Conservation (phyloP, 2,888 invertebrate genomes). For the Lordiphosa fenestrarum region DNA sequence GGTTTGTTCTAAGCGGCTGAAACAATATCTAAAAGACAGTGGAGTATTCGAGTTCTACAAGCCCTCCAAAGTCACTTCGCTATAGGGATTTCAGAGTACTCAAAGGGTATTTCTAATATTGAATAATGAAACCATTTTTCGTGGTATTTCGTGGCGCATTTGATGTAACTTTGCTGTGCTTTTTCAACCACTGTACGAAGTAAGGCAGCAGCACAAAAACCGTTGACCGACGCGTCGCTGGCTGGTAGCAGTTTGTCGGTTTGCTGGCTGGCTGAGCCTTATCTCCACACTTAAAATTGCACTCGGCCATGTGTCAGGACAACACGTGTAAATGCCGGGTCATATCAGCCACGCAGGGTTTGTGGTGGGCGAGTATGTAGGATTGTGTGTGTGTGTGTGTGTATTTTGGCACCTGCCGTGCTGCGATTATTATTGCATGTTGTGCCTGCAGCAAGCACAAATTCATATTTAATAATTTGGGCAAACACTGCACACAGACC, state of each 20-base stretch:
- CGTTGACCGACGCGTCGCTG: slow-evolving; percentile 8
- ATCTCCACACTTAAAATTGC: slow-evolving; percentile 55
- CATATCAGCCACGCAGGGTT: slow-evolving; percentile 20
- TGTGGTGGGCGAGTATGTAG: slow-evolving; percentile 6
- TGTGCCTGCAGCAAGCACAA: slow-evolving; percentile 36
- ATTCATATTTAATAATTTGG: slow-evolving; percentile 44
- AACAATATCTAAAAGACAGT: too few species aligned
- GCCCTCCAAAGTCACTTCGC: too few species aligned
- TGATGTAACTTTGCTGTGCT: not conserved
- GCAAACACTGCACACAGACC: slow-evolving; percentile 24
- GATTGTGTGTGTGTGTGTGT: slow-evolving; percentile 2
- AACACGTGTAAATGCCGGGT: slow-evolving; percentile 36
- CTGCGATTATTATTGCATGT: slow-evolving; percentile 29
- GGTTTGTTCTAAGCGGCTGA: too few species aligned
- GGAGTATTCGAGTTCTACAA: too few species aligned
- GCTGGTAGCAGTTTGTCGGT: slow-evolving; percentile 17
- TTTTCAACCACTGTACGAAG: not conserved
- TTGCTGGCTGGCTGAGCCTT: slow-evolving; percentile 40
- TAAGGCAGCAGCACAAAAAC: not conserved
- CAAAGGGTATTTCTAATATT: too few species aligned
- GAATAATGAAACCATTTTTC: too few species aligned
- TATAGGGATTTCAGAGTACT: too few species aligned
- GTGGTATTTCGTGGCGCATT: too few species aligned
- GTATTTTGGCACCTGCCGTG: slow-evolving; percentile 18
- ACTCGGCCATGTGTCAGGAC: slow-evolving; percentile 36